Evolutionary conservation across 2,888 invertebrate genomes (phyloP), one percentile per base, ranked within the genome.

Genomic region (Anagyrus pseudococci): DNA sequence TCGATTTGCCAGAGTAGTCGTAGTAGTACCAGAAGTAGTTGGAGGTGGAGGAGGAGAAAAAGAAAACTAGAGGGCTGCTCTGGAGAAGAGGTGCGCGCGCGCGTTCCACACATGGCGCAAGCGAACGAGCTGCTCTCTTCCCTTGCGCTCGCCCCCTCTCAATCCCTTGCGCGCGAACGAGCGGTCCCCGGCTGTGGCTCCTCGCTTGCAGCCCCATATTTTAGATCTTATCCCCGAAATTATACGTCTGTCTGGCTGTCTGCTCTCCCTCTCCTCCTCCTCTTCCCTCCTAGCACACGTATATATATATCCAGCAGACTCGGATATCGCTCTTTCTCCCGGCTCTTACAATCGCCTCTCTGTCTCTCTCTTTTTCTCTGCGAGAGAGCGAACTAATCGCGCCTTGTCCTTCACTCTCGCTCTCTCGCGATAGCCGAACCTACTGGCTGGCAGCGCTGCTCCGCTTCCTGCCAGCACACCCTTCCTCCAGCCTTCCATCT

Each of bases 211-310:
- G 70, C 72, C 68, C 74, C 72, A 76, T 75, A 74, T 75, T 74
- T 76, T 75, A 75, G 79, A 78, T 79, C 77, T 79, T 78, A 78
- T 78, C 78, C 76, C 68, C 71, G 72, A 78, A 78, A 79, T 79
- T 79, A 79, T 79, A 78, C 71, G 78, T 78, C 78, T 76, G 77
- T 77, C 76, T 76, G 71, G 71, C 73, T 72, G 77, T 74, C 77
- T 71, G 49, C 37, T 44, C 52, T 41, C 33, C 43, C 52, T 58
- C 22, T 25, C 25, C 37, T 23, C 47, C 44, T 26, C 26, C 26
- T 43, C 44, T 15, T 54, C 49, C 40, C 20, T 23, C 20, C 26
- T 17, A 40, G 13, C 26, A 8, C 8, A 37, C 33, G 33, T 37
- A 4, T 37, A 37, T 15, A 15, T 37, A 8, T 15, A 4, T n/a